Evolutionary conservation across 2,888 invertebrate species (phyloP).

Genomic region (Clanis bilineata): DNA sequence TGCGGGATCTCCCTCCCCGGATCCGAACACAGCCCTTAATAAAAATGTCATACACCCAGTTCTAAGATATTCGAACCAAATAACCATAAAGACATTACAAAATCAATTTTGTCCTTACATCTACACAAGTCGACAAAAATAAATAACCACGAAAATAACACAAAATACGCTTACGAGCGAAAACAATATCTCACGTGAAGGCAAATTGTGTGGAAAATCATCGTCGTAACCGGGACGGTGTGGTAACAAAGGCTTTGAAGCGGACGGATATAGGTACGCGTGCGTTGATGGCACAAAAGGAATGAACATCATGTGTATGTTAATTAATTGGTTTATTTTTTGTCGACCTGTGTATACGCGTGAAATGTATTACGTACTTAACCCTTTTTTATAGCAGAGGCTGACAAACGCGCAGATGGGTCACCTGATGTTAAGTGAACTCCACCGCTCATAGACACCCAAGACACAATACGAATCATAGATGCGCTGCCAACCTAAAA

Average conservation of each 20-base stretch:
- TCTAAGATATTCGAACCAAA: too few species aligned
- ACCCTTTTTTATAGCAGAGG: too few species aligned
- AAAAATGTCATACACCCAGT: too few species aligned
- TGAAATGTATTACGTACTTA: too few species aligned
- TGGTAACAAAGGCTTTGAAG: background rate
- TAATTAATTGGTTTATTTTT: conserved; percentile 1
- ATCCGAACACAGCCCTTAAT: too few species aligned
- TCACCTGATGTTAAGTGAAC: too few species aligned
- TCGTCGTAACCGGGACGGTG: conserved; percentile 7
- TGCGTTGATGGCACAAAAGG: background rate
- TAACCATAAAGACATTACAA: background rate
- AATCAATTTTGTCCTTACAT: background rate
- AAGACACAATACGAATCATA: too few species aligned
- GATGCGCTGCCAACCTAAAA: too few species aligned
- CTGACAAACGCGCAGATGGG: too few species aligned
- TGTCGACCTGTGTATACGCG: background rate
- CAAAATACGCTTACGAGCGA: background rate
- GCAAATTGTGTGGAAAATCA: conserved; percentile 18
- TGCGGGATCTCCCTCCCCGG: too few species aligned
- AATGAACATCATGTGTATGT: background rate
- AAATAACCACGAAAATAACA: background rate
- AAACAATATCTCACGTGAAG: conserved; percentile 14
- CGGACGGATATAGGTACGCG: background rate
- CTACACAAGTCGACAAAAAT: background rate
- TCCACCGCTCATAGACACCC: too few species aligned